These are phyloP conservation scores for Linurgus olivaceus DNA, from an alignment of 2,797 vertebrate species.

Conservation along the genomic window DNA sequence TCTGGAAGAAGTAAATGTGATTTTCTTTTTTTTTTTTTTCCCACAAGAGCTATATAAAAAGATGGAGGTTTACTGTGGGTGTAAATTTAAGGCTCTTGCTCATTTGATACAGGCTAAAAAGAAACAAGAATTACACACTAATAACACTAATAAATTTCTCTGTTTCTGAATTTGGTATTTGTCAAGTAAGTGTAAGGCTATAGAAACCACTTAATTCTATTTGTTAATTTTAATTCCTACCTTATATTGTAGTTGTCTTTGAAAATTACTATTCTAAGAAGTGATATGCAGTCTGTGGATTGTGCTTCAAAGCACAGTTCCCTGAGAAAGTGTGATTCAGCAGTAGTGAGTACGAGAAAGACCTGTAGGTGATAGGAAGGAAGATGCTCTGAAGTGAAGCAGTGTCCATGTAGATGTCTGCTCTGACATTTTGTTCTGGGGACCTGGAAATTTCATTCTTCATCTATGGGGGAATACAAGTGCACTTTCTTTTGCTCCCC, in stretches of 20 bases:
- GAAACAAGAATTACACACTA: not conserved
- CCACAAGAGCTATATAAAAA: not conserved
- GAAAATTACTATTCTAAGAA: not conserved
- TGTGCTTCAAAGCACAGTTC: not conserved
- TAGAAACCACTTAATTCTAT: not conserved
- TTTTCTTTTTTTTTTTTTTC: not conserved
- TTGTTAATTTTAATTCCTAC: not conserved
- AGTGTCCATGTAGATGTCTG: fast-evolving
- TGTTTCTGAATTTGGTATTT: not conserved
- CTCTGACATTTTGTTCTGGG: not conserved
- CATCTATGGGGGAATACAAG: not conserved
- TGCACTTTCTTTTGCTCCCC: not conserved
- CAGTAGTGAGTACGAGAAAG: not conserved
- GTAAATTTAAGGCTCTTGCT: not conserved
- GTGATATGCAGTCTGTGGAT: not conserved
- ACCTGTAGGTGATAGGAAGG: not conserved
- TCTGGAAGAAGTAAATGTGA: not conserved
- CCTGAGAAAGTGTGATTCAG: not conserved
- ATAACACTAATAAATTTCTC: not conserved
- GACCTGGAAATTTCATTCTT: not conserved
- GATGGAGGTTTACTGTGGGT: not conserved
- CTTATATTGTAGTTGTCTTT: not conserved
- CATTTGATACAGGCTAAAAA: not conserved
- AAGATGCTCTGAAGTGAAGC: not conserved
- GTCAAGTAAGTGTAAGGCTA: not conserved